Evolutionary conservation across 2,797 vertebrate genomes (phyloP).

Genomic region (Silurus lanzhouensis): DNA sequence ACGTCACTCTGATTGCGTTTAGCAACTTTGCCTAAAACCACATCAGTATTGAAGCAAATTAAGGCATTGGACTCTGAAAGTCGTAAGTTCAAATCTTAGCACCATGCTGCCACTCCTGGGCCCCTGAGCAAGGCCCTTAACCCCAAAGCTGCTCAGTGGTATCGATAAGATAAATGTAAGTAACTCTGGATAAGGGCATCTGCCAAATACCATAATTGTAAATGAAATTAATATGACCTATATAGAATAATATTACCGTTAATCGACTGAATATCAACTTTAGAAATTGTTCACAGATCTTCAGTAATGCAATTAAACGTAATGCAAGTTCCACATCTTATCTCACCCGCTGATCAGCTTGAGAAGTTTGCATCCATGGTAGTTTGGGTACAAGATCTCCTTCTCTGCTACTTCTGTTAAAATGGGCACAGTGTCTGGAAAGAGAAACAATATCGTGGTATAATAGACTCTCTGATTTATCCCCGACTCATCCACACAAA

Average conservation of each 20-base stretch:
- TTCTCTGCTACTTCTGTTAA: slow-evolving; percentile 79
- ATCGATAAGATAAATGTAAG: too few relatives aligned
- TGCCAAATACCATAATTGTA: too few relatives aligned
- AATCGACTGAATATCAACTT: neutral
- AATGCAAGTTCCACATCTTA: neutral
- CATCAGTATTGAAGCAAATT: neutral
- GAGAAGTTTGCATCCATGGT: slow-evolving; percentile 81
- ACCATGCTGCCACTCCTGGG: too few relatives aligned
- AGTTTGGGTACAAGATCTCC: slow-evolving; percentile 93
- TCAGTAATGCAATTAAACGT: neutral
- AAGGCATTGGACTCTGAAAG: too few relatives aligned
- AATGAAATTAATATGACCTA: neutral
- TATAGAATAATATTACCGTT: neutral
- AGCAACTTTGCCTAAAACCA: neutral
- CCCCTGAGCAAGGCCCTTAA: too few relatives aligned
- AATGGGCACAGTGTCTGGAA: slow-evolving; percentile 79
- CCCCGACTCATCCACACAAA: neutral
- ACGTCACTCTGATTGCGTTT: neutral
- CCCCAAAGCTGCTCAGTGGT: too few relatives aligned
- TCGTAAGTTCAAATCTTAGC: too few relatives aligned
- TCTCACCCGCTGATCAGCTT: slow-evolving; percentile 77
- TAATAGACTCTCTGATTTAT: neutral
- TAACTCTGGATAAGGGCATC: too few relatives aligned
- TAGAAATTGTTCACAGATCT: neutral
- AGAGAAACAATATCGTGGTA: neutral